Percentiles rank a stretch among this genome's conserved stretches.
Evolutionary conservation across 37 sponge, comb jelly and placozoan species (phyloP).

Genomic region (Crambe crambe): DNA sequence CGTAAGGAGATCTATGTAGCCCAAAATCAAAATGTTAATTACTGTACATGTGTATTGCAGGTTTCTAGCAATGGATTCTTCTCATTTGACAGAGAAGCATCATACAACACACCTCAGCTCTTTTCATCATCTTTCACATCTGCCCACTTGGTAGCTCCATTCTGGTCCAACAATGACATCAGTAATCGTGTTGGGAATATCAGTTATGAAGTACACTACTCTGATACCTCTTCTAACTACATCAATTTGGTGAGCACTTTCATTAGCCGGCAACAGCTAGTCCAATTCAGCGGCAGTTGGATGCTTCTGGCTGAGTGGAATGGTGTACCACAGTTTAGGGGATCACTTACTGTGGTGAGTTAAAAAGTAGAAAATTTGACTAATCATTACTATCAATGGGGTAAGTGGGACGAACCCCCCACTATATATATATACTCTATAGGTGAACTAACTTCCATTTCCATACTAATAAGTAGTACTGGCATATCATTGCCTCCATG

Average conservation of each 20-base stretch:
- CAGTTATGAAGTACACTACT: slow-evolving; percentile 21
- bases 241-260: slow-evolving; percentile 12
- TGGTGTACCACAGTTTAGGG: slow-evolving; percentile 1
- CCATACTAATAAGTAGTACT: too few relatives aligned
- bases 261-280: slow-evolving; percentile 1
- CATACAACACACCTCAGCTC: not conserved
- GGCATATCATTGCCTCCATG: too few relatives aligned
- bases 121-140: slow-evolving; percentile 1
- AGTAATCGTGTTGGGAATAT: slow-evolving; percentile 13
- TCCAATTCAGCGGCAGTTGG: slow-evolving; percentile 22
- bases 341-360: not conserved
- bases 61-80: not conserved
- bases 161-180: slow-evolving; percentile 35
- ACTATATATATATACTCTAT: not conserved
- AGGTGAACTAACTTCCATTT: too few relatives aligned
- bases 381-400: not conserved
- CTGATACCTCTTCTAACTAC: not conserved
- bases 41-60: not conserved
- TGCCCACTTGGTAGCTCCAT: slow-evolving; percentile 23
- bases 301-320: slow-evolving; percentile 29
- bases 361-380: not conserved
- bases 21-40: too few relatives aligned
- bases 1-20: not conserved
- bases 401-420: too few relatives aligned
- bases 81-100: slow-evolving; percentile 10